Conservation (phyloP, 2,113 vertebrate genomes). For the Anoplopoma fimbria region DNA sequence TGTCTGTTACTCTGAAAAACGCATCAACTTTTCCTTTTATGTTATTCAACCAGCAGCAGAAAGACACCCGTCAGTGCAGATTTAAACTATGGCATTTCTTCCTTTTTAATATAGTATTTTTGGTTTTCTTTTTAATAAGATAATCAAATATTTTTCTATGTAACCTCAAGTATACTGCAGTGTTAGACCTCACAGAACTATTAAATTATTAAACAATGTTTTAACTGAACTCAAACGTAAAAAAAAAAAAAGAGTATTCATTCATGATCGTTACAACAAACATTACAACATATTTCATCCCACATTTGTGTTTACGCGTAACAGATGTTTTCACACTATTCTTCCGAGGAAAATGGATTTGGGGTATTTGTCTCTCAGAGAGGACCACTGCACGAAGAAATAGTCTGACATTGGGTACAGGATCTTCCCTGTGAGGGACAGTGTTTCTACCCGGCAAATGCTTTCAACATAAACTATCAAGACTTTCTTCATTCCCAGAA, state of each 20-base stretch:
- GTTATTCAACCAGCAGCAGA: too few species aligned
- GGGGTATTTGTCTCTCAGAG: constrained; percentile 90
- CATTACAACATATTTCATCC: not conserved
- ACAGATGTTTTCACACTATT: constrained; percentile 82
- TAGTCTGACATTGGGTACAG: constrained; percentile 90
- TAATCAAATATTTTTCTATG: not conserved
- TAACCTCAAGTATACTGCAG: not conserved
- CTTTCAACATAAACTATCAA: constrained; percentile 94
- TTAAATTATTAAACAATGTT: not conserved
- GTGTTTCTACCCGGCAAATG: constrained; percentile 92
- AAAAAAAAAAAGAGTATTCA: constrained; percentile 4
- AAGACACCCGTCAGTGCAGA: too few species aligned
- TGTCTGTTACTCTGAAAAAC: too few species aligned
- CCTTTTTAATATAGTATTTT: not conserved
- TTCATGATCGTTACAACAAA: not conserved
- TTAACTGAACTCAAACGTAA: not conserved
- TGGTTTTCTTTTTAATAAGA: not conserved
- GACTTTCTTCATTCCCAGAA: constrained; percentile 91
- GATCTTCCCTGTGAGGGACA: constrained; percentile 93
- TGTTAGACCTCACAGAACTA: not conserved
- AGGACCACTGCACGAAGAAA: constrained; percentile 95
- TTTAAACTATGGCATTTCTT: too few species aligned
- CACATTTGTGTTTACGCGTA: not conserved
- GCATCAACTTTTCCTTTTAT: too few species aligned
- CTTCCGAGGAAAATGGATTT: constrained; percentile 92